Conservation (phyloP, 2,113 vertebrate species). For the Bubo bubo region DNA sequence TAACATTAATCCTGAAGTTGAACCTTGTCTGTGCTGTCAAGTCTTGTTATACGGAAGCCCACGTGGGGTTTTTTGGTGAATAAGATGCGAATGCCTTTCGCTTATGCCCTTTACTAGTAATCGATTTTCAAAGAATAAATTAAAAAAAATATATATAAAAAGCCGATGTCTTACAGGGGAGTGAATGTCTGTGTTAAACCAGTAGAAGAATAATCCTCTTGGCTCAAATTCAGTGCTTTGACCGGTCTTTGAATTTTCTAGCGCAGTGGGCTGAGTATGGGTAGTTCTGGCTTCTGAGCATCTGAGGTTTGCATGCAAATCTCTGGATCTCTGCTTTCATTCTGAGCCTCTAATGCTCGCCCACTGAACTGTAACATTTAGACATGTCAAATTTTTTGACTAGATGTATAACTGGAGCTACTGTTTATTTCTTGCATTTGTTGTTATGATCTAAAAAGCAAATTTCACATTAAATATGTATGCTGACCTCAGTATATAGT, state of each 20-base stretch:
- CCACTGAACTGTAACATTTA: not conserved
- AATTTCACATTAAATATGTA: not conserved
- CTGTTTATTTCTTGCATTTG: not conserved
- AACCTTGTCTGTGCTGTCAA: not conserved
- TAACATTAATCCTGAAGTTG: not conserved
- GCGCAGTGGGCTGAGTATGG: not conserved
- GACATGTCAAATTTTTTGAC: not conserved
- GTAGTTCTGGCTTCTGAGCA: not conserved
- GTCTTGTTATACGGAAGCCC: fast-evolving
- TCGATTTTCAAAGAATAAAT: not conserved
- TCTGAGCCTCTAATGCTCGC: not conserved
- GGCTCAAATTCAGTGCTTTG: not conserved
- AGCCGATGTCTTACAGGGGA: not conserved
- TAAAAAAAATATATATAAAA: not conserved
- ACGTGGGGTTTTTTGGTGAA: not conserved
- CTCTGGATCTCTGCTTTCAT: not conserved
- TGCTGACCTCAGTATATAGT: not conserved
- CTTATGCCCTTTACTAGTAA: not conserved
- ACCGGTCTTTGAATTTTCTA: not conserved
- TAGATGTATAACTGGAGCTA: not conserved
- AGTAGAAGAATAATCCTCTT: not conserved
- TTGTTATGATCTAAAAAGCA: not conserved
- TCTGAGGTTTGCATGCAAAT: not conserved
- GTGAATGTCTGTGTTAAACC: not conserved
- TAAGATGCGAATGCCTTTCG: not conserved